Evolutionary conservation across 1,140 invertebrate genomes (phyloP).

Genomic region (Drosophila sproati): DNA sequence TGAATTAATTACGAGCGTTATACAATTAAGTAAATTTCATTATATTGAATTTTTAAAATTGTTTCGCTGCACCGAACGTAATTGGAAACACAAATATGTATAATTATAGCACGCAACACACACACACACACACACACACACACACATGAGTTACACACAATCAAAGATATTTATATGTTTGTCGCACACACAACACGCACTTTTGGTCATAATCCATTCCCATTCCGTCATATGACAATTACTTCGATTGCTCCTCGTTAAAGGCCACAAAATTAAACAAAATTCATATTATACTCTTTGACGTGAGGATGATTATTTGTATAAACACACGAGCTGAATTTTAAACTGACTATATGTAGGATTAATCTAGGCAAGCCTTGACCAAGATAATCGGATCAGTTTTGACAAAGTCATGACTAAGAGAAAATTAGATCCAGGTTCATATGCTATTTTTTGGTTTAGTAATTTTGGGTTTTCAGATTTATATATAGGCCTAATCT

Average conservation of each 20-base stretch:
- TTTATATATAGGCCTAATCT: too few relatives aligned
- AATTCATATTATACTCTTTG: too few relatives aligned
- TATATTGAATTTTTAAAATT: slow-evolving; percentile 83
- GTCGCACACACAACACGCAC: slow-evolving; percentile 22
- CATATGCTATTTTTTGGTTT: too few relatives aligned
- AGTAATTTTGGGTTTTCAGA: too few relatives aligned
- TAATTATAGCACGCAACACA: slow-evolving; percentile 59
- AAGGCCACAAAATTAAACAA: background rate
- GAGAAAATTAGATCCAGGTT: too few relatives aligned
- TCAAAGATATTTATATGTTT: slow-evolving; percentile 7
- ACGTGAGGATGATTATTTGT: too few relatives aligned
- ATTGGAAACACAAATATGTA: slow-evolving; percentile 77
- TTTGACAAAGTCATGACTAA: too few relatives aligned
- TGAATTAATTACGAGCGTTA: slow-evolving; percentile 82
- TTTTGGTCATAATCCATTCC: background rate
- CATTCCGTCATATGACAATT: background rate
- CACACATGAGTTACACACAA: slow-evolving; percentile 14
- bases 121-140: slow-evolving; percentile 26
- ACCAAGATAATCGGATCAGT: too few relatives aligned
- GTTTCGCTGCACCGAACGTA: slow-evolving; percentile 65
- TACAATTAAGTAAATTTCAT: slow-evolving; percentile 83
- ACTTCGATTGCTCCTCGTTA: background rate
- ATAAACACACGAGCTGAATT: too few relatives aligned
- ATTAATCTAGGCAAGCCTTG: too few relatives aligned
- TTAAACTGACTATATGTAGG: too few relatives aligned